Percentiles rank a stretch among this genome's conserved stretches.
phyloP scores from a whole-genome alignment of 1,140 invertebrate genomes.

The Liolophura sinensis region DNA sequence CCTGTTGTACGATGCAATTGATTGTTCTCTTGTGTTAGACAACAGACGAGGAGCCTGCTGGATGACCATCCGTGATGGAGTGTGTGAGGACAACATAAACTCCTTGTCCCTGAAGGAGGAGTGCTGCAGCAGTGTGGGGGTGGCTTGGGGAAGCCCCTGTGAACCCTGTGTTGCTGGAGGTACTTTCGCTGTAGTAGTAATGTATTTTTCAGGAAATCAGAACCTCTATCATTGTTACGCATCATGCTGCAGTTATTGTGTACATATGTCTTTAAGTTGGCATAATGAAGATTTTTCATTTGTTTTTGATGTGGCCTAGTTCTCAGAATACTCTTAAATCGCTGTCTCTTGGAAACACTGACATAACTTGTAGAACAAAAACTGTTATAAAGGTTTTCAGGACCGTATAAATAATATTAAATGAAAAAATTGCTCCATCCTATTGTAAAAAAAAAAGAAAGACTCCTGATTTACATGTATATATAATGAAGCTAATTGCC shows the following conservation, averaged over 20 bases:
- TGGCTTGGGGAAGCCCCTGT: slow-evolving; percentile 90
- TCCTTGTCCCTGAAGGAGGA: slow-evolving; percentile 74
- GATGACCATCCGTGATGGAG: slow-evolving; percentile 76
- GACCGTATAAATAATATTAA: no score
- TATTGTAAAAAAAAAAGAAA: no score
- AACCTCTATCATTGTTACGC: slow-evolving; percentile 5
- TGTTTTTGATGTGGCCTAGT: not conserved
- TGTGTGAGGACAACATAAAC: slow-evolving; percentile 82
- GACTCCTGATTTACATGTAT: no score
- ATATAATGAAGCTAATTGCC: no score
- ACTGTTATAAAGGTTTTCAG: not conserved
- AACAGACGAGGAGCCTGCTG: slow-evolving; percentile 84
- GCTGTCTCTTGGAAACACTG: no score
- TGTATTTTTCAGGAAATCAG: slow-evolving; percentile 6
- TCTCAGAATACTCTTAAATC: not conserved
- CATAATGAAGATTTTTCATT: not conserved
- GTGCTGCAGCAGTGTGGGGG: slow-evolving; percentile 87
- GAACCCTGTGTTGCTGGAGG: slow-evolving; percentile 35
- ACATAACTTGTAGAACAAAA: no score
- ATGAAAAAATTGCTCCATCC: no score
- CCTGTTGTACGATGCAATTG: slow-evolving; percentile 5
- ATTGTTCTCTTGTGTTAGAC: slow-evolving; percentile 63
- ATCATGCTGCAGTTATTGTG: not conserved
- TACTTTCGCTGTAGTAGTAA: slow-evolving; percentile 24
- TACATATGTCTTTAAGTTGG: not conserved